Percentiles rank a stretch among this genome's conserved stretches.
phyloP scores from a whole-genome alignment of 2,113 vertebrate genomes.

The Donacobius atricapilla region DNA sequence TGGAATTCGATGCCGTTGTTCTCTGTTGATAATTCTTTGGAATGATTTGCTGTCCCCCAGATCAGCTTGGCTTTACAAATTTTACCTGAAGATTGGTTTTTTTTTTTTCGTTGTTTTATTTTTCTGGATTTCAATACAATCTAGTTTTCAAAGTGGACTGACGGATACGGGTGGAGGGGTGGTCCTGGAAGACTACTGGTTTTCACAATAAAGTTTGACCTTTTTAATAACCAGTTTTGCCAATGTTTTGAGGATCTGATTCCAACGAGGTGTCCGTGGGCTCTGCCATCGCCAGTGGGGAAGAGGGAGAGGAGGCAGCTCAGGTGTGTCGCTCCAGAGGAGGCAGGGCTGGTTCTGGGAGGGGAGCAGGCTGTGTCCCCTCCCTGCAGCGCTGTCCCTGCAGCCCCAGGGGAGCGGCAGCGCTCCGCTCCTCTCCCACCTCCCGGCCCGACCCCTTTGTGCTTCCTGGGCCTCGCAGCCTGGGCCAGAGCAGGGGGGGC shows the following conservation, averaged over 20 bases:
- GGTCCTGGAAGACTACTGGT: conserved; percentile 64
- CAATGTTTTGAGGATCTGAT: conserved; percentile 57
- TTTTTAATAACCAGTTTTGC: conserved; percentile 63
- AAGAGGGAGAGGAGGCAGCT: background rate
- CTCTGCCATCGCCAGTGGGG: background rate
- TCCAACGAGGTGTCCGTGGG: background rate
- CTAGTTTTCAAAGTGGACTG: conserved; percentile 60
- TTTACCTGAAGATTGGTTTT: conserved; percentile 44
- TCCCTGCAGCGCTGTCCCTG: background rate
- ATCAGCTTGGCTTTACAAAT: conserved; percentile 54
- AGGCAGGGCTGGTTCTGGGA: background rate
- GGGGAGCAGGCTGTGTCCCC: background rate
- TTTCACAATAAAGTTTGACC: conserved; percentile 68
- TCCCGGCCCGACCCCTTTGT: background rate
- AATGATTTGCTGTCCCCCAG: conserved; percentile 36
- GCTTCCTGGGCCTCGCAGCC: background rate
- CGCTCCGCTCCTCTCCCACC: background rate
- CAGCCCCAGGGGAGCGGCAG: background rate
- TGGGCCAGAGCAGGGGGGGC: background rate
- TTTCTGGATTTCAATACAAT: conserved; percentile 38
- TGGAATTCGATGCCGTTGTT: conserved; percentile 10
- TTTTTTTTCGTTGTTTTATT: background rate
- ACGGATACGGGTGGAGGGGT: conserved; percentile 45
- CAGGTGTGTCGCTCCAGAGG: conserved; percentile 1
- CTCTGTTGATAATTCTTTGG: conserved; percentile 47